Evolutionary conservation across 37 sponge, comb jelly and placozoan genomes (phyloP).

Genomic region (Dysidea cf. avara): DNA sequence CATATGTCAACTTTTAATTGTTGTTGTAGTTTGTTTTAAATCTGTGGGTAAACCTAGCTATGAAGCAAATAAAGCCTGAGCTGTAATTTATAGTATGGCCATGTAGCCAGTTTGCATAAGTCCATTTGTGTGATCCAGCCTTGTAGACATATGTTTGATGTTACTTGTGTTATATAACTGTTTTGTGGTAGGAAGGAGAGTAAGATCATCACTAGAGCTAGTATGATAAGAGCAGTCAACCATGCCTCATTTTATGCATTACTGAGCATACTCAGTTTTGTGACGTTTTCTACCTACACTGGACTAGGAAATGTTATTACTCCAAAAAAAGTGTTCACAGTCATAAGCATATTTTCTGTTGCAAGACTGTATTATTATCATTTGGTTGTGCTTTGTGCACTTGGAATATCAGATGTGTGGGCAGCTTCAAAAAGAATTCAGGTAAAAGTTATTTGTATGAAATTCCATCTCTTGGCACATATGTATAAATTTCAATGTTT

Average conservation of each 20-base stretch:
- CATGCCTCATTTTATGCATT: slow-evolving; percentile 29
- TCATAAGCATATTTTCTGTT: slow-evolving; percentile 21
- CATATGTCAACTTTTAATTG: too few relatives aligned
- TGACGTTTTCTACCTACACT: slow-evolving; percentile 44
- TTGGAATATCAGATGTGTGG: slow-evolving; percentile 20
- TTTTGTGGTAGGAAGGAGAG: slow-evolving; percentile 68
- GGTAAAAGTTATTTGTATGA: too few relatives aligned
- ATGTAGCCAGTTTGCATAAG: too few relatives aligned
- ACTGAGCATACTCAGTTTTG: slow-evolving; percentile 27
- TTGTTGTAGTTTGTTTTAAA: too few relatives aligned
- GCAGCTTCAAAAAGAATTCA: slow-evolving; percentile 41
- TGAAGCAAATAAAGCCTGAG: too few relatives aligned
- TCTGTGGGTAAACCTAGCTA: too few relatives aligned
- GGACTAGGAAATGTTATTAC: slow-evolving; percentile 32
- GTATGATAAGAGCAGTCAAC: slow-evolving; percentile 36
- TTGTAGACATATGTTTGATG: too few relatives aligned
- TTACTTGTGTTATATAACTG: too few relatives aligned
- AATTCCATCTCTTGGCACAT: too few relatives aligned
- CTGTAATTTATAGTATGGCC: too few relatives aligned
- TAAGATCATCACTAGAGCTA: slow-evolving; percentile 1
- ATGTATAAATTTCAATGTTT: too few relatives aligned
- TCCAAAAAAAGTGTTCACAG: slow-evolving; percentile 53
- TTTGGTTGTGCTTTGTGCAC: neutral
- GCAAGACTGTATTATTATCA: neutral
- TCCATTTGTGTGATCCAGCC: too few relatives aligned